These are phyloP conservation scores for Oncopeltus fasciatus DNA, from an alignment of 1,140 invertebrate species.

Conservation along the genomic window DNA sequence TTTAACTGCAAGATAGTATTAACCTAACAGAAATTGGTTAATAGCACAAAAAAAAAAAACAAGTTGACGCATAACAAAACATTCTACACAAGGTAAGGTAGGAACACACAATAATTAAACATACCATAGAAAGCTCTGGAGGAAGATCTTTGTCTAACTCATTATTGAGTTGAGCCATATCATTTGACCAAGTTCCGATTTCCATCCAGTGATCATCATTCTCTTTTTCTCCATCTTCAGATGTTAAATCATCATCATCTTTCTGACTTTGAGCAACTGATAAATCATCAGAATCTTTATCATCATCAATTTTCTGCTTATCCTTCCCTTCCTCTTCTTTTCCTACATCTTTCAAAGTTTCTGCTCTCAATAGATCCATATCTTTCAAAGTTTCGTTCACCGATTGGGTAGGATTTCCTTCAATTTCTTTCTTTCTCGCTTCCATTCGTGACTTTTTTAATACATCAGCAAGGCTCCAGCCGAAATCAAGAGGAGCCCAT, in stretches of 20 bases:
- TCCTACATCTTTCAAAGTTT: slow-evolving; percentile 25
- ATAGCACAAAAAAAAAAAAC: too few species aligned
- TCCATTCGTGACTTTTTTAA: slow-evolving; percentile 46
- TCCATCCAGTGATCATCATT: slow-evolving; percentile 38
- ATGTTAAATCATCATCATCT: slow-evolving; percentile 28
- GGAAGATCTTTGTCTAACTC: slow-evolving; percentile 28
- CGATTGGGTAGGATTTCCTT: slow-evolving; percentile 12
- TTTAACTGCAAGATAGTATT: too few species aligned
- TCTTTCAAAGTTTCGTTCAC: slow-evolving; percentile 15
- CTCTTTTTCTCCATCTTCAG: slow-evolving; percentile 27
- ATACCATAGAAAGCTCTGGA: slow-evolving; percentile 30
- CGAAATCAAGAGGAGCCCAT: slow-evolving; percentile 81
- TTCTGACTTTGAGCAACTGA: slow-evolving; percentile 31
- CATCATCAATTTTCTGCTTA: slow-evolving; percentile 28
- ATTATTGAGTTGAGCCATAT: slow-evolving; percentile 41
- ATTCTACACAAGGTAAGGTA: too few species aligned
- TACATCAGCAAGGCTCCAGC: slow-evolving; percentile 79
- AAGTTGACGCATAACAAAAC: too few species aligned
- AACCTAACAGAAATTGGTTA: too few species aligned
- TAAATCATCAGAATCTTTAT: slow-evolving; percentile 24
- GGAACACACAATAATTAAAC: too few species aligned
- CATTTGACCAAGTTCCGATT: slow-evolving; percentile 83
- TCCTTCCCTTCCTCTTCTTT: slow-evolving; percentile 21
- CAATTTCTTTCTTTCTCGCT: slow-evolving; percentile 24
- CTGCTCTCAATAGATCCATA: slow-evolving; percentile 5